Evolutionary conservation across 2,888 invertebrate species (phyloP).

Genomic region (Calephelis perditalis): DNA sequence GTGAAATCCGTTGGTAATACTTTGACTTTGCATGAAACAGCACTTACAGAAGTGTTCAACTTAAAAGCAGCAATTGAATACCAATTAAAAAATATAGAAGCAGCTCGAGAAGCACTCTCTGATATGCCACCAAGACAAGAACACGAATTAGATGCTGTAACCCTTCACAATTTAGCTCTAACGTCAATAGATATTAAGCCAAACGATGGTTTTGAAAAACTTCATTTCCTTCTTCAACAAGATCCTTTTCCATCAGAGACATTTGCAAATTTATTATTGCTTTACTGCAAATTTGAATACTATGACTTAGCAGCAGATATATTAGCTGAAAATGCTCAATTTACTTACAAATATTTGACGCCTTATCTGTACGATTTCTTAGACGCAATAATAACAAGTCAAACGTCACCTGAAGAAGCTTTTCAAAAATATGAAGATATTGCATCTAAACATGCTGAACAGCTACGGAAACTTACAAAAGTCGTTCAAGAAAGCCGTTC

Average conservation of each 20-base stretch:
- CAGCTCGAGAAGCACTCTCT: constrained; percentile 90
- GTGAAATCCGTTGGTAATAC: constrained; percentile 98
- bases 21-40: constrained; percentile 94
- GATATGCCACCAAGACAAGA: constrained; percentile 96
- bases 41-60: constrained; percentile 98
- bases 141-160: constrained; percentile 98
- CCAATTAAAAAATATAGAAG: constrained; percentile 86
- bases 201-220: constrained; percentile 93
- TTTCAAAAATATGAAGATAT: constrained; percentile 97
- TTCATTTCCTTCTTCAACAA: constrained; percentile 93
- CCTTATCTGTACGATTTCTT: constrained; percentile 96
- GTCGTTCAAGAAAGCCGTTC: constrained; percentile 95
- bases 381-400: constrained; percentile 97
- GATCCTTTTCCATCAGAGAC: constrained; percentile 98
- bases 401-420: constrained; percentile 97
- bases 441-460: constrained; percentile 93
- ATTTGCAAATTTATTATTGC: constrained; percentile 94
- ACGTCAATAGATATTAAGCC: constrained; percentile 91
- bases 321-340: constrained; percentile 96
- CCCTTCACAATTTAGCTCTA: constrained; percentile 97
- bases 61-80: constrained; percentile 99
- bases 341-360: constrained; percentile 96
- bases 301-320: constrained; percentile 99
- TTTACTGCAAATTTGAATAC: constrained; percentile 98
- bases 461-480: constrained; percentile 93